A percentile compares a stretch with the other conserved stretches of the same genome.
Evolutionary conservation across 64 coral and sea anemone species (phyloP).

Genomic region (Dendrophyllia cribrosa): DNA sequence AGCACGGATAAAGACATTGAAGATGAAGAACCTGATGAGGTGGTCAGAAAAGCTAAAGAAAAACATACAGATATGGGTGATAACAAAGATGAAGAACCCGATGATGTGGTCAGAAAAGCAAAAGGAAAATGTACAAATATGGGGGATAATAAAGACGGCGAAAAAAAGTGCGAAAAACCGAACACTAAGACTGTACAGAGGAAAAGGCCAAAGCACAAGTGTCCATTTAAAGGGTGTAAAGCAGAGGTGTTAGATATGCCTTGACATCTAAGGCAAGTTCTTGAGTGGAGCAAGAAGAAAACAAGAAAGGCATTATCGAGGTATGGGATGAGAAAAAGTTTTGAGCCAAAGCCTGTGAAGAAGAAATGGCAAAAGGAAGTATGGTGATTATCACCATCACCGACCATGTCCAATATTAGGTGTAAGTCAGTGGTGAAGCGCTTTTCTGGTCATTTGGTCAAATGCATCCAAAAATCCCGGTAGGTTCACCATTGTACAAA

Average conservation of each 20-base stretch:
- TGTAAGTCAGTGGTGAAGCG: constrained; percentile 48
- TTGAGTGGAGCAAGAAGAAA: constrained; percentile 20
- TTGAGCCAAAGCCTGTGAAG: neutral
- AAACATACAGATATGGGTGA: neutral
- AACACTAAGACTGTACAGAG: neutral
- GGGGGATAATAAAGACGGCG: neutral
- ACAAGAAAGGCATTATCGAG: constrained; percentile 43
- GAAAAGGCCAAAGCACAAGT: neutral
- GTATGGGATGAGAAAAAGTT: constrained; percentile 64
- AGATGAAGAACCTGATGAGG: no score
- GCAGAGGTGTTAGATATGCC: constrained; percentile 11
- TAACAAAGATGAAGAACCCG: neutral
- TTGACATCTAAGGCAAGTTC: constrained; percentile 41
- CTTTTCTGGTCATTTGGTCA: constrained; percentile 34
- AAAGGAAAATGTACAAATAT: neutral
- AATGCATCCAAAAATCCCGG: constrained; percentile 4
- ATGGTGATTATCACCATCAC: constrained; percentile 36
- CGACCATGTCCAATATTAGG: constrained; percentile 25
- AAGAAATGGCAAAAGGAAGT: constrained; percentile 10
- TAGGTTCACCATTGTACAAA: constrained; percentile 39
- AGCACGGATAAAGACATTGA: neutral
- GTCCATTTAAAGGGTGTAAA: constrained; percentile 16
- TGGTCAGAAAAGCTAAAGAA: neutral
- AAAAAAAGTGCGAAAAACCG: neutral
- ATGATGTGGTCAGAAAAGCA: neutral